Conservation (phyloP, 2,113 vertebrate species). For the Hippoglossus stenolepis region DNA sequence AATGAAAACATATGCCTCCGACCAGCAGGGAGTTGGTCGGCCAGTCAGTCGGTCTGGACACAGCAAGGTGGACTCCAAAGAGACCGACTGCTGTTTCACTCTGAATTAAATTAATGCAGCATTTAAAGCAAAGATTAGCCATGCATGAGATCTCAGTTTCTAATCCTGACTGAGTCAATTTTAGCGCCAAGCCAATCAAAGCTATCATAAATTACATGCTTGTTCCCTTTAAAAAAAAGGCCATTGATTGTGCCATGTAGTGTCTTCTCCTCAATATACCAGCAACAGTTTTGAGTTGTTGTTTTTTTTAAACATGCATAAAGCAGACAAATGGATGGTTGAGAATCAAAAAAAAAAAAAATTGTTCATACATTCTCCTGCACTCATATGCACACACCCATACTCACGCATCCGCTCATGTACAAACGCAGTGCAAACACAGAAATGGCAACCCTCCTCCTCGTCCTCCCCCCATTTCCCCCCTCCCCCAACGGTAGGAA, state of each 20-base stretch:
- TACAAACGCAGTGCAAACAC: constrained; percentile 65
- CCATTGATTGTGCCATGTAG: constrained; percentile 51
- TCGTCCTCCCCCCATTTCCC: not conserved
- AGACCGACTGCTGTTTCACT: constrained; percentile 28
- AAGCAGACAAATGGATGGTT: constrained; percentile 69
- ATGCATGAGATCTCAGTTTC: constrained; percentile 44
- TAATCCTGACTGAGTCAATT: constrained; percentile 31
- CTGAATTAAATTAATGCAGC: constrained; percentile 35
- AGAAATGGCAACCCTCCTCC: constrained; percentile 63
- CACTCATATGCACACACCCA: constrained; percentile 29
- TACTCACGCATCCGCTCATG: constrained; percentile 8
- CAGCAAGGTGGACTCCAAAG: not conserved
- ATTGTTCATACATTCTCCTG: constrained; percentile 65
- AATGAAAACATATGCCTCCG: constrained; percentile 21
- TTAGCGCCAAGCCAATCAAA: constrained; percentile 37
- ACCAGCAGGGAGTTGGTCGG: constrained; percentile 11
- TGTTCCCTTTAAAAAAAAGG: constrained; percentile 54
- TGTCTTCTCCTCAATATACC: constrained; percentile 56
- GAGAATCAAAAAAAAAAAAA: constrained; percentile 51
- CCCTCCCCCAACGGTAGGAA: constrained; percentile 56
- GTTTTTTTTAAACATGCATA: constrained; percentile 56
- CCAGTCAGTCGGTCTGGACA: not conserved
- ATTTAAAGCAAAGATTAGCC: constrained; percentile 54
- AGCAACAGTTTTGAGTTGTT: constrained; percentile 52
- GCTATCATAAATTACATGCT: constrained; percentile 49